Evolutionary conservation across 2,113 vertebrate genomes (phyloP).

Genomic region (Protomyctophum bolini): DNA sequence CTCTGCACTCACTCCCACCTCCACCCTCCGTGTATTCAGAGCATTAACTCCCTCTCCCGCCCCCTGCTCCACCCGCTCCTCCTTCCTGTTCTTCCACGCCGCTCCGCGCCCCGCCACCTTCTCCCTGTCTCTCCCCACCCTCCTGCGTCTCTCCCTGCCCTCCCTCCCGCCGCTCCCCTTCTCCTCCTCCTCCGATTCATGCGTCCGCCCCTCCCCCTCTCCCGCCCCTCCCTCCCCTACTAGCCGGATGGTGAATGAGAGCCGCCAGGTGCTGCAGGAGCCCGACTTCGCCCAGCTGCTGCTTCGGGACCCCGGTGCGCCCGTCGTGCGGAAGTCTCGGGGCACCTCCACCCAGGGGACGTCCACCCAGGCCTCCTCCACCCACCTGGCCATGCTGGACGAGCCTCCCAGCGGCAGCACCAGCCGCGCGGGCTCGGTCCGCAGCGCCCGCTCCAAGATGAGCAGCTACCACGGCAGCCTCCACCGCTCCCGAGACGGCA

Average conservation of each 20-base stretch:
- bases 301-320: slow-evolving; percentile 88
- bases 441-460: slow-evolving; percentile 91
- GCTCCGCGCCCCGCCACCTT: slow-evolving; percentile 25
- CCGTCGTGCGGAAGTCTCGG: slow-evolving; percentile 90
- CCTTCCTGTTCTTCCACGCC: slow-evolving; percentile 45
- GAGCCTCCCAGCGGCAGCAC: slow-evolving; percentile 85
- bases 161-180: slow-evolving; percentile 44
- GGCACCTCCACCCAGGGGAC: slow-evolving; percentile 98
- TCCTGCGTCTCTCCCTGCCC: slow-evolving; percentile 24
- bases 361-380: slow-evolving; percentile 95
- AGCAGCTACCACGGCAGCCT: slow-evolving; percentile 97
- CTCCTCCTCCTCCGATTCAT: not conserved
- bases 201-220: not conserved
- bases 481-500: slow-evolving; percentile 87
- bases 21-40: slow-evolving; percentile 56
- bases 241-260: slow-evolving; percentile 86
- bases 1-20: slow-evolving; percentile 50
- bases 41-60: slow-evolving; percentile 72
- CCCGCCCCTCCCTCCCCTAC: slow-evolving; percentile 17
- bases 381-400: slow-evolving; percentile 92
- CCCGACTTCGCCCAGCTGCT: slow-evolving; percentile 95
- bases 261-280: slow-evolving; percentile 92
- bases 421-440: slow-evolving; percentile 89
- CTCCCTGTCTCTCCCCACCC: slow-evolving; percentile 49
- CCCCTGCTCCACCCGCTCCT: slow-evolving; percentile 60